Evolutionary conservation across 2,113 vertebrate species (phyloP).

Genomic region (Capreolus pygargus): DNA sequence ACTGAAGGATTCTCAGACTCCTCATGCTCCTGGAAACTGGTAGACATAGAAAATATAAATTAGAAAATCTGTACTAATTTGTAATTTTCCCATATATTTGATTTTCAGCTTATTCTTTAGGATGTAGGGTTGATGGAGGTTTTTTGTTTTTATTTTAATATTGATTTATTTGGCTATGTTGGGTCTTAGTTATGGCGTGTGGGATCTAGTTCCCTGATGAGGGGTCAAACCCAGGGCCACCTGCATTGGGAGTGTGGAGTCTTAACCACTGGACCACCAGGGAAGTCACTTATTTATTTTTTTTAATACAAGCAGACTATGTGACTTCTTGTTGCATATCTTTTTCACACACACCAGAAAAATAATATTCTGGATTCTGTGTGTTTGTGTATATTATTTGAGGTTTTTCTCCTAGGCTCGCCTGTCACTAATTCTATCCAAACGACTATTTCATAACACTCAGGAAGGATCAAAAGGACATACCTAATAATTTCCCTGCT

Average conservation of each 20-base stretch:
- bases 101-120: not conserved
- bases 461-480: constrained; percentile 8
- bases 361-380: not conserved
- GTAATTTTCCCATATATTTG: not conserved
- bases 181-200: not conserved
- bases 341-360: constrained; percentile 5
- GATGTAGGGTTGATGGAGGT: not conserved
- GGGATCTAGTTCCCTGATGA: not conserved
- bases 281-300: not conserved
- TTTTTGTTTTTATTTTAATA: not conserved
- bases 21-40: not conserved
- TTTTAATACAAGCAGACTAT: not conserved
- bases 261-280: not conserved
- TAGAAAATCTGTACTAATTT: not conserved
- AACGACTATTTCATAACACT: constrained; percentile 5
- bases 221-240: not conserved
- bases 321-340: not conserved
- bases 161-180: not conserved
- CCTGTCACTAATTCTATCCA: constrained; percentile 33
- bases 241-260: not conserved
- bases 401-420: not conserved
- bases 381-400: constrained; percentile 18
- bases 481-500: not conserved
- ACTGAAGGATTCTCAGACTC: not conserved
- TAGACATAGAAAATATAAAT: not conserved